Base-by-base conservation (phyloP, 92 coral and sea anemone genomes). In the Chrysogorgia sp. region DNA sequence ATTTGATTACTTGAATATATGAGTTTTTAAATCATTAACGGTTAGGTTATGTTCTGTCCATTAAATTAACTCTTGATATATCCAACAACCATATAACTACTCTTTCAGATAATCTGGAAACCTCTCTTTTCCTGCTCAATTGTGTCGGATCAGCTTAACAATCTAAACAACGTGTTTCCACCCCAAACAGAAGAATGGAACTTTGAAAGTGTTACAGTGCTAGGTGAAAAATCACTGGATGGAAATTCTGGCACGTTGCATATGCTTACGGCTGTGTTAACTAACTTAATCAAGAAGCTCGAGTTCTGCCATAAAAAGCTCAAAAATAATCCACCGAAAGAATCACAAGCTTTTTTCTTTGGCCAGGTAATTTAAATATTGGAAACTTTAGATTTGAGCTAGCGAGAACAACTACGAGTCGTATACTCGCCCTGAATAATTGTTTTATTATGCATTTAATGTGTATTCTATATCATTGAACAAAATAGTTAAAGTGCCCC, bases 321-420 rank as follows among this genome's bases (percentile, higher is more conserved):
- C 25, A 80, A 80, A 67, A 80, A 80, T 25, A 80, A 67, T 34
- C 84, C 84, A n/a, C 84, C 84, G 22, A 80, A 80, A 40, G 84
- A 80, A 25, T 53, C 84, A 7, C 31, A 37, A 62, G 69, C 84
- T 29, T 80, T 80, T 49, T 80, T 80, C 77, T 80, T 58, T 33
- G 76, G 84, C 40, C 77, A 67, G 77, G 84, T 80, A 34, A 78
- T 30, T 49, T 29, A 31, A 55, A 26, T 7, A 41, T 47, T 17
- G 47, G 19, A 19, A 22, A 20, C 28, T 2, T 28, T 24, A 4
- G 15, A 25, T 72, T 14, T 29, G 13, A 1, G 19, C 0, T 65
- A 17, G 41, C 17, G 19, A 0, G 19, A 26, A 34, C 10, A 60
- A 17, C 5, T 60, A 12, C 22, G 64, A 10, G 6, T 58, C n/a